Base-by-base conservation (phyloP, 2,797 vertebrate genomes). In the Crenuchus spilurus region DNA sequence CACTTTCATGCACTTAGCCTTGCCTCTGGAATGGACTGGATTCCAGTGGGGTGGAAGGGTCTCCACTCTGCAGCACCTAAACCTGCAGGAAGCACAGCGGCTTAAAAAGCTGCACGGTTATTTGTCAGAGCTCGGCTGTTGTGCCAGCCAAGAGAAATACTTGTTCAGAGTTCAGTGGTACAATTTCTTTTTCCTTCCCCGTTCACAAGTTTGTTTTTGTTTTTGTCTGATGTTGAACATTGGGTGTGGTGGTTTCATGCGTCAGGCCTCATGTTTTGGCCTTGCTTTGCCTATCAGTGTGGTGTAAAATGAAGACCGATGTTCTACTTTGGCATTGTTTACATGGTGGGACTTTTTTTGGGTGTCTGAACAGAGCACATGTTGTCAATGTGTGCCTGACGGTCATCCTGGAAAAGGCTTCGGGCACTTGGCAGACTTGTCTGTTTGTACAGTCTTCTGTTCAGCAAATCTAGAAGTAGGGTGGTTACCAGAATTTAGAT, bases 1-100 rank as follows among this genome's bases (percentile, higher is more conserved):
- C 89, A 90, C 87, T 87, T 87, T 87, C 83, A 78, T 81, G 88
- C 85, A 88, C 88, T 87, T 82, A 0, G 74, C 76, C 81, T 83
- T 77, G 82, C 85, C 84, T 84, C 82, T 78, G 73, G 80, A 86
- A 78, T 79, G 74, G 80, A 83, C 82, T 39, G 11, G 78, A 89
- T 87, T 89, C 87, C 86, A 88, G 78, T 7, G n/a, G 71, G 80
- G 78, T 62, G 60, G 77, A 65, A 68, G 37, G 42, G 63, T 48
- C 52, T 64, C 44, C 33, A 49, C 75, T 71, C n/a, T 35, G n/a
- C 37, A 4, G 37, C 62, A 30, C 35, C 58, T 65, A 60, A 69
- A 52, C 18, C 48, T 61, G 16, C 31, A 28, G 18, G 39, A 75
- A 26, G 22, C 62, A 37, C 24, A 33, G 41, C 30, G 51, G 22